A percentile compares a stretch with the other conserved stretches of the same genome.
Evolutionary conservation across 1,140 invertebrate species (phyloP).

Genomic region (Popillia japonica): DNA sequence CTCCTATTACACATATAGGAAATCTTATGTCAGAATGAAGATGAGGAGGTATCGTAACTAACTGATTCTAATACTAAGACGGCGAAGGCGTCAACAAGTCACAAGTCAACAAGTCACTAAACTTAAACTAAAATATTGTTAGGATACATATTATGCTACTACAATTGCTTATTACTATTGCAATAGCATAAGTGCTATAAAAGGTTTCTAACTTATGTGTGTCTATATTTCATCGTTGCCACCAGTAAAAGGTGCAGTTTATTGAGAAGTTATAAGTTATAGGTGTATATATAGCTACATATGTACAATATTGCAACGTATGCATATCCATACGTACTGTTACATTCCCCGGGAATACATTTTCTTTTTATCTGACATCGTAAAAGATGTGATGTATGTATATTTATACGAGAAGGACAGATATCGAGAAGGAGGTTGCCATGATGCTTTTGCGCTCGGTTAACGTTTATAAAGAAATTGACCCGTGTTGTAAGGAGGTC

Average conservation of each 20-base stretch:
- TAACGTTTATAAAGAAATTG: constrained; percentile 19
- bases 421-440: not conserved
- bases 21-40: too few species aligned
- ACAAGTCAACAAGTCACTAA: too few species aligned
- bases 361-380: not conserved
- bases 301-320: not conserved
- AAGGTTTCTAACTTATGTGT: too few species aligned
- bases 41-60: too few species aligned
- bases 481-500: not conserved
- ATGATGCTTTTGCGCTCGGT: not conserved
- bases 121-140: too few species aligned
- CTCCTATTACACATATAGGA: too few species aligned
- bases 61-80: too few species aligned
- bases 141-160: too few species aligned
- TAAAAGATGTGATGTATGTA: constrained; percentile 11
- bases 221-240: too few species aligned
- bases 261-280: not conserved
- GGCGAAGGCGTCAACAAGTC: too few species aligned
- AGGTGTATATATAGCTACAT: not conserved
- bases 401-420: not conserved
- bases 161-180: too few species aligned
- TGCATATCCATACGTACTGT: not conserved
- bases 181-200: too few species aligned
- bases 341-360: not conserved
- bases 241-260: not conserved